Evolutionary conservation across 2,113 vertebrate species (phyloP), one percentile per base, ranked within the genome.

Genomic region (Formicarius rufipectus): DNA sequence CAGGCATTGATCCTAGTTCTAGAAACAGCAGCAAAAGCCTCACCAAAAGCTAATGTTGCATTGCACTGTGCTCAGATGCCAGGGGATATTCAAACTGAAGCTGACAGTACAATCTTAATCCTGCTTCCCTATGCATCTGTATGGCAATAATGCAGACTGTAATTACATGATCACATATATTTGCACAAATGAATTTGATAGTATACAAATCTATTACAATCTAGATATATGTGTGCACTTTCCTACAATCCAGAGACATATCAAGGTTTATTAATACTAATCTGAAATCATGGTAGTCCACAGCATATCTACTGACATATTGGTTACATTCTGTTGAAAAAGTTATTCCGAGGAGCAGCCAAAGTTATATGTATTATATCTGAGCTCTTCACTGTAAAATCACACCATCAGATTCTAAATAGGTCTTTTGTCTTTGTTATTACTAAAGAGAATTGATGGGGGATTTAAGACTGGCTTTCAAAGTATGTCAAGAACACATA

Each of bases 101-200:
- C 25, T 86, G 92, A 93, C 85, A 93, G 88, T 47, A 90, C 78
- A 90, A 52, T 88, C 86, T 90, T 90, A 93, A 92, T 95, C 55
- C 45, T 86, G 85, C 50, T 77, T 86, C 40, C 67, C 52, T 71
- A 31, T 37, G 25, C 75, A 92, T 87, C 53, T 75, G 37, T 50
- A 89, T 24, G 92, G 73, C 72, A 88, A 5, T 86, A 91, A 73
- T 50, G 42, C 37, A 90, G 50, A 58, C n/a, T 83, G 45, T 90
- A 96, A 95, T 94, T 93, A 94, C 53, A 64, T 58, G 56, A 87
- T 95, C 71, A 91, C n/a, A 82, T 73, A 60, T 40, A 94, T 91
- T 95, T 89, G 35, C 81, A 85, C 58, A 80, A 94, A 93, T 87
- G 31, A 93, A 85, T 89, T 56, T 72, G n/a, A 82, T 58, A 66